A percentile compares a stretch with the other conserved stretches of the same genome.
Conservation (phyloP, 2,888 invertebrate genomes). For the Campoplex nolae region DNA sequence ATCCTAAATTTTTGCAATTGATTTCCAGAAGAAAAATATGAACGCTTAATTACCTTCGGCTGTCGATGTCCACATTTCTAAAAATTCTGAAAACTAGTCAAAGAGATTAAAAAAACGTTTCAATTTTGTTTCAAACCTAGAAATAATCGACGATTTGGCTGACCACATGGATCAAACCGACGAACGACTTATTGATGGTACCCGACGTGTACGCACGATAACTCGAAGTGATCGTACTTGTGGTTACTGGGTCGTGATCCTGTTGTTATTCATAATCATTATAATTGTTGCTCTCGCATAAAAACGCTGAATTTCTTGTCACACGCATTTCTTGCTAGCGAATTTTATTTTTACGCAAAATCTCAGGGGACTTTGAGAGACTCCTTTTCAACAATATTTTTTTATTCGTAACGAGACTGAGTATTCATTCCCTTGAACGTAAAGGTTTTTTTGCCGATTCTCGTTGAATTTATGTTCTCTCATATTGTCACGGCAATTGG, state of each 20-base stretch:
- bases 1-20: neutral
- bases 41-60: neutral
- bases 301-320: constrained; percentile 36
- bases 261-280: constrained; percentile 89
- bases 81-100: neutral
- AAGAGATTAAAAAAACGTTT: neutral
- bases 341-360: neutral
- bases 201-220: constrained; percentile 88
- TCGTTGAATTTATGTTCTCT: neutral
- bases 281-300: constrained; percentile 86
- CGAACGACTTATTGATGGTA: constrained; percentile 88
- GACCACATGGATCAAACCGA: constrained; percentile 90
- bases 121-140: constrained; percentile 83
- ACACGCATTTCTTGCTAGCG: constrained; percentile 45
- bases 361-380: neutral
- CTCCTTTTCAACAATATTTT: neutral
- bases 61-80: neutral
- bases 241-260: constrained; percentile 90
- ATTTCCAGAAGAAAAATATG: neutral
- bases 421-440: neutral
- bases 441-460: neutral
- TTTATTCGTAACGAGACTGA: neutral
- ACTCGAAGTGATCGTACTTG: constrained; percentile 90
- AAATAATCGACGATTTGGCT: constrained; percentile 91
- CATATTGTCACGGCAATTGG: neutral